Conservation (phyloP, 2,113 vertebrate genomes). For the Picathartes gymnocephalus region DNA sequence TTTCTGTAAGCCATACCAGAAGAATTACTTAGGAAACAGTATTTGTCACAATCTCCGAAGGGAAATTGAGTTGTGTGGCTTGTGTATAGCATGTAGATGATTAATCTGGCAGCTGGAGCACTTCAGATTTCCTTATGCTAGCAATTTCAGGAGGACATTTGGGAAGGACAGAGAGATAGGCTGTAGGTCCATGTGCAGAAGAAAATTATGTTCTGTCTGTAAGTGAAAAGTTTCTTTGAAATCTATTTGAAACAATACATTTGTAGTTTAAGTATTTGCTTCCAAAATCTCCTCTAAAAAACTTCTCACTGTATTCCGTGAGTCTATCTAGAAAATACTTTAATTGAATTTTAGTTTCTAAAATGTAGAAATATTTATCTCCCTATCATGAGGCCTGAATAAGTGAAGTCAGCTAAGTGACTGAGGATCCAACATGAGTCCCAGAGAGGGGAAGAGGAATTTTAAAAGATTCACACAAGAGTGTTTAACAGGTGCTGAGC, state of each 20-base stretch:
- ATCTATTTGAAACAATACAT: background rate
- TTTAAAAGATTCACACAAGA: background rate
- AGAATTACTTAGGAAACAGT: background rate
- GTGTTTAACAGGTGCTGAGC: background rate
- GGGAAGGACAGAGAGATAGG: background rate
- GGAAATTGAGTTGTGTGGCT: background rate
- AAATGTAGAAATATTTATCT: background rate
- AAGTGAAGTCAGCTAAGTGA: background rate
- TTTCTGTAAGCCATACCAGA: background rate
- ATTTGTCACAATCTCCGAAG: background rate
- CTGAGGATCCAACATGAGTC: background rate
- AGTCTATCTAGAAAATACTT: background rate
- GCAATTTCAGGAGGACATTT: background rate
- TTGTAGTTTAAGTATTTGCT: background rate
- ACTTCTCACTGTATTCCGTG: background rate
- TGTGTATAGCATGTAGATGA: background rate
- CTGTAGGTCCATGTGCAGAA: background rate
- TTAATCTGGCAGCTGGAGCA: background rate
- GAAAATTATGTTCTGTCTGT: background rate
- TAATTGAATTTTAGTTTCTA: background rate
- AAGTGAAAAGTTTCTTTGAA: background rate
- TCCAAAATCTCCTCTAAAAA: background rate
- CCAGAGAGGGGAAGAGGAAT: background rate
- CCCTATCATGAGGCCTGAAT: background rate
- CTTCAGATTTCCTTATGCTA: background rate